Evolutionary conservation across 2,113 vertebrate genomes (phyloP).

Genomic region (Nanorana parkeri): DNA sequence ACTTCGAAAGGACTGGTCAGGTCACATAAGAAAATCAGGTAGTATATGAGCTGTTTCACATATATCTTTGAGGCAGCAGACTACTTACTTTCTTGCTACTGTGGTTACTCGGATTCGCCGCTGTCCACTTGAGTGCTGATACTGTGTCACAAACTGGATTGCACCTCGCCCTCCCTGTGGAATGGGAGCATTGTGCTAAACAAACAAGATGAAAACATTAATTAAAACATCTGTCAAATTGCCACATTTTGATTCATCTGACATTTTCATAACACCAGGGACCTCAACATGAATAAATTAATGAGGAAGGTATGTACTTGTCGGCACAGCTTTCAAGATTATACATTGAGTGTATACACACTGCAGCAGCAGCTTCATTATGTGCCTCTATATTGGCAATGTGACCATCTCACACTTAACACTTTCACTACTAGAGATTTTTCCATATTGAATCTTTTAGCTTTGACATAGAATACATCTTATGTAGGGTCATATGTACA

Average conservation of each 20-base stretch:
- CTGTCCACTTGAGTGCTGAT: slow-evolving; percentile 90
- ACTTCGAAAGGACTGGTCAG: neutral
- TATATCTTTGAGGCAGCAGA: neutral
- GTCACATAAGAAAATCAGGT: neutral
- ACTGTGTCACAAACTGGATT: slow-evolving; percentile 89
- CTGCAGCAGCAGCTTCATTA: no score
- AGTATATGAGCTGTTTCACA: neutral
- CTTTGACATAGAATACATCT: no score
- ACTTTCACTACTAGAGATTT: no score
- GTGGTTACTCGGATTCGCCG: slow-evolving; percentile 87
- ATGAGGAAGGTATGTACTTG: neutral
- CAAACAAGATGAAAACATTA: slow-evolving; percentile 52
- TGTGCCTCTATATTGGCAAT: no score
- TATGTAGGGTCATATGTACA: no score
- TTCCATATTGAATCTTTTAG: no score
- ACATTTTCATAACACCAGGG: neutral
- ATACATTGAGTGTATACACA: neutral
- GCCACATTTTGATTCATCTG: neutral
- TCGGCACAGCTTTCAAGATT: neutral
- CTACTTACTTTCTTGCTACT: slow-evolving; percentile 85
- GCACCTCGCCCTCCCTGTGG: slow-evolving; percentile 90
- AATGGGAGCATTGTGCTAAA: slow-evolving; percentile 89
- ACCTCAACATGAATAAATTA: neutral
- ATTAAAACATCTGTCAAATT: slow-evolving; percentile 34
- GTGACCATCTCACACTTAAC: no score